A percentile compares a stretch with the other conserved stretches of the same genome.
phyloP scores from a whole-genome alignment of 2,888 invertebrate genomes.

The Drosophila pegasa region DNA sequence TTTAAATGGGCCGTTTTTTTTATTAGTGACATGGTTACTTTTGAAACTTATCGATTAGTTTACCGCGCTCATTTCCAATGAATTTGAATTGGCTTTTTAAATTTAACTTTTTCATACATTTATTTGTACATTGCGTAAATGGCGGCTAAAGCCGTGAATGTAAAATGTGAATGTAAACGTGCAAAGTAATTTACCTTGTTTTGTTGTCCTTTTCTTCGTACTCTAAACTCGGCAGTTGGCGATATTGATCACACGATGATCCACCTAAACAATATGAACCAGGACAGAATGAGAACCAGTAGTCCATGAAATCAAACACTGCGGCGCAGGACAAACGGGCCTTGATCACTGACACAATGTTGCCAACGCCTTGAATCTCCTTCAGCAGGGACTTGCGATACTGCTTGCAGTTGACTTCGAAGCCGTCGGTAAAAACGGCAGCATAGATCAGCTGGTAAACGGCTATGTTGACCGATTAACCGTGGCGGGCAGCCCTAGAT shows the following conservation, averaged over 20 bases:
- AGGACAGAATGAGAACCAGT: constrained; percentile 89
- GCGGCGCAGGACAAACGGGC: constrained; percentile 89
- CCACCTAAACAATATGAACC: constrained; percentile 88
- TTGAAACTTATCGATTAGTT: neutral
- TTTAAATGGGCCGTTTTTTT: neutral
- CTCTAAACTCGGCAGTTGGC: constrained; percentile 85
- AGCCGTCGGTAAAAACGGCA: constrained; percentile 89
- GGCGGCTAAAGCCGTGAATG: constrained; percentile 62
- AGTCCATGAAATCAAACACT: constrained; percentile 94
- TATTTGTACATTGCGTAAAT: constrained; percentile 70
- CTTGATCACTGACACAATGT: constrained; percentile 84
- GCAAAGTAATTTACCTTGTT: constrained; percentile 26
- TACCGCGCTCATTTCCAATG: neutral
- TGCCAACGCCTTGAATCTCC: constrained; percentile 84
- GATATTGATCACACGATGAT: constrained; percentile 86
- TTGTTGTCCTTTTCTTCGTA: constrained; percentile 17
- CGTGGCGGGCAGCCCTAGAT: constrained; percentile 87
- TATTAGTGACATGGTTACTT: neutral
- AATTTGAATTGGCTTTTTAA: neutral
- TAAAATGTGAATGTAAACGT: constrained; percentile 42
- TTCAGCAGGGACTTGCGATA: constrained; percentile 89
- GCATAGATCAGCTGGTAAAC: constrained; percentile 90
- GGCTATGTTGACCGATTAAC: constrained; percentile 87
- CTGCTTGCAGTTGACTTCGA: constrained; percentile 90
- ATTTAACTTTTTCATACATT: constrained; percentile 53